Evolutionary conservation across 1,140 invertebrate species (phyloP).

Genomic region (Thaumatotibia leucotreta): DNA sequence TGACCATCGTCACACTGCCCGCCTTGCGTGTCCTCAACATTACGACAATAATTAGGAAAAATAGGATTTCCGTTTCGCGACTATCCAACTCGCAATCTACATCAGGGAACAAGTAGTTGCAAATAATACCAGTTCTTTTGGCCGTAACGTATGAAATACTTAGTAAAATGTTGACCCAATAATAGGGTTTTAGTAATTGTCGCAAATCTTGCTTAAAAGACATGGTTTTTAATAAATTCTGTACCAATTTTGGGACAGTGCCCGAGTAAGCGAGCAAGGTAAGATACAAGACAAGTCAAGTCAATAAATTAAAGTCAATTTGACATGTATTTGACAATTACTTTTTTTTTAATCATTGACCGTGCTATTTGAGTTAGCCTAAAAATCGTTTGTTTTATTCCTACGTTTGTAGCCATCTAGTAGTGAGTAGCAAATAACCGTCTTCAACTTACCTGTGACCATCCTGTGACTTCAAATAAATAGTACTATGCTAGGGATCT

Average conservation of each 20-base stretch:
- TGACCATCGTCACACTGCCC: conserved; percentile 92
- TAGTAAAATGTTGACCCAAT: conserved; percentile 91
- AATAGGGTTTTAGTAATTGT: conserved; percentile 89
- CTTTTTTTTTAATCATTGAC: not conserved
- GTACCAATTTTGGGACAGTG: not conserved
- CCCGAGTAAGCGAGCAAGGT: not conserved
- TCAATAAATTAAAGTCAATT: too few relatives aligned
- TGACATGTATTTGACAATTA: not conserved
- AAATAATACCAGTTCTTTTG: conserved; percentile 84
- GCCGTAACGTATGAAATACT: conserved; percentile 88
- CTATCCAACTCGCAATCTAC: conserved; percentile 89
- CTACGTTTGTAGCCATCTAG: not conserved
- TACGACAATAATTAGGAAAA: conserved; percentile 95
- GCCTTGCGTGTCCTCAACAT: conserved; percentile 94
- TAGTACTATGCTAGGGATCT: not conserved
- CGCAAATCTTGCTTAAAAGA: conserved; percentile 84
- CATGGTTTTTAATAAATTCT: conserved; percentile 74
- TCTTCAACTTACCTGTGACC: not conserved
- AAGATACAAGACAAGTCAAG: too few relatives aligned
- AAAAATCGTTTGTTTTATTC: not conserved
- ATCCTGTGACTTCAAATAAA: not conserved
- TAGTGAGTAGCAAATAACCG: not conserved
- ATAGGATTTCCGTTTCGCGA: conserved; percentile 96
- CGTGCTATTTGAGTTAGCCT: not conserved
- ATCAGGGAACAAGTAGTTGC: conserved; percentile 82